These are phyloP conservation scores for Chlamydotis undulata DNA, from an alignment of 2,113 vertebrate genomes.

Conservation along the genomic window DNA sequence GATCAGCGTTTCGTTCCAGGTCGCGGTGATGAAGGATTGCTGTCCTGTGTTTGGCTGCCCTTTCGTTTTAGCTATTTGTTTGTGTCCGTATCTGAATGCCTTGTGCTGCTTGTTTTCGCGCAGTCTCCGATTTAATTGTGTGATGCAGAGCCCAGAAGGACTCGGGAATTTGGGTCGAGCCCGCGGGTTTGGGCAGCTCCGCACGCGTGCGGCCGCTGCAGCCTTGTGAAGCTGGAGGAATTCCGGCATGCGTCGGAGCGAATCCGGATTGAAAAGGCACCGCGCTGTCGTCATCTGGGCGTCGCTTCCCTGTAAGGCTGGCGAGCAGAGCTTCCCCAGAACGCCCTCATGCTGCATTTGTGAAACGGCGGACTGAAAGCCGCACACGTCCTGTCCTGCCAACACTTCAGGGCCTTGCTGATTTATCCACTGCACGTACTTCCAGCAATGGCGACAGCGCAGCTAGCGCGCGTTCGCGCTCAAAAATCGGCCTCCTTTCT, in stretches of 20 bases:
- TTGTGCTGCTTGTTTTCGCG: conserved; percentile 32
- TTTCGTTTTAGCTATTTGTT: conserved; percentile 64
- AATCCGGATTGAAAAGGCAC: neutral
- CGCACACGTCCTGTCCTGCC: rapidly evolving
- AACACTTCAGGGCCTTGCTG: neutral
- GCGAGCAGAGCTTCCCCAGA: neutral
- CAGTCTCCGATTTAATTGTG: neutral
- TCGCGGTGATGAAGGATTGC: neutral
- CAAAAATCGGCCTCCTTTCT: neutral
- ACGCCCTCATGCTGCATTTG: neutral
- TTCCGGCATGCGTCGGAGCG: neutral
- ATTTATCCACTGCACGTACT: rapidly evolving
- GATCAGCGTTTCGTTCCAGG: neutral
- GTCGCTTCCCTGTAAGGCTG: neutral
- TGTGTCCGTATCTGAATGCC: neutral
- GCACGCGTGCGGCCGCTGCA: neutral
- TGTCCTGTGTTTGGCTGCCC: neutral
- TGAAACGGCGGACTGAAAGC: neutral
- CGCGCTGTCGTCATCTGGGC: neutral
- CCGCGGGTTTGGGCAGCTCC: neutral
- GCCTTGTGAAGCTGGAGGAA: neutral
- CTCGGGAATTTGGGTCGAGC: neutral
- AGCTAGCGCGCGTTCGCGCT: rapidly evolving
- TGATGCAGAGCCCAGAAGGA: neutral
- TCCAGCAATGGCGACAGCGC: neutral